Conservation (phyloP, 2,113 vertebrate genomes). For the Sturnira hondurensis region DNA sequence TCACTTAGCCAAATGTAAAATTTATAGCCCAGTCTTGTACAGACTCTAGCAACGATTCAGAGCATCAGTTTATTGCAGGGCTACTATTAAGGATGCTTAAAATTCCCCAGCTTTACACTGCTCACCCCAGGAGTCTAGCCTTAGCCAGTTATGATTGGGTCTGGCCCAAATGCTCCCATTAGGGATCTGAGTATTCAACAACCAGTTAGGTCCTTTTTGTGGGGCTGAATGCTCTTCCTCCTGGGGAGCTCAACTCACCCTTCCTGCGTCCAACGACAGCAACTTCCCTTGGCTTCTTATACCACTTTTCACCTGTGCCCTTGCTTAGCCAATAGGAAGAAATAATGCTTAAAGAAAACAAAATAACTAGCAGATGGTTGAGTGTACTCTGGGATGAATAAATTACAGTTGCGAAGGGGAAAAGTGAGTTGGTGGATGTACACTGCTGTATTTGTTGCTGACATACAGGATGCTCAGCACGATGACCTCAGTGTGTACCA, state of each 20-base stretch:
- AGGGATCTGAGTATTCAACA: slow-evolving; percentile 59
- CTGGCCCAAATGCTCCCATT: slow-evolving; percentile 61
- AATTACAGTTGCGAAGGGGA: slow-evolving; percentile 46
- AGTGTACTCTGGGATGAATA: slow-evolving; percentile 70
- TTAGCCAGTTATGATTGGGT: slow-evolving; percentile 69
- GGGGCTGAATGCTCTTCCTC: slow-evolving; percentile 40
- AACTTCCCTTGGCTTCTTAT: slow-evolving; percentile 58
- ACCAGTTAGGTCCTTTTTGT: slow-evolving; percentile 55
- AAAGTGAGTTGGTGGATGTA: slow-evolving; percentile 58
- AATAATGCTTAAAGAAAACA: slow-evolving; percentile 72
- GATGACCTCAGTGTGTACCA: slow-evolving; percentile 68
- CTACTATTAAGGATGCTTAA: slow-evolving; percentile 72
- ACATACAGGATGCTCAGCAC: slow-evolving; percentile 68
- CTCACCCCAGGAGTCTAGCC: slow-evolving; percentile 68
- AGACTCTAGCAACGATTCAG: slow-evolving; percentile 63
- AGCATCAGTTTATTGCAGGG: slow-evolving; percentile 70
- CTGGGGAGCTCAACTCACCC: slow-evolving; percentile 44
- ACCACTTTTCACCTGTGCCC: slow-evolving; percentile 66
- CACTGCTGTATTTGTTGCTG: slow-evolving; percentile 64
- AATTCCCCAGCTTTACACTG: slow-evolving; percentile 71
- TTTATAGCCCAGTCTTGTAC: slow-evolving; percentile 60
- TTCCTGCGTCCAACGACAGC: slow-evolving; percentile 47
- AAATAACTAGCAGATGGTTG: slow-evolving; percentile 74
- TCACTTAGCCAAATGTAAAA: slow-evolving; percentile 73
- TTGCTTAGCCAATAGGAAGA: slow-evolving; percentile 56